phyloP scores from a whole-genome alignment of 2,113 vertebrate species.

The Percopsis transmontana region DNA sequence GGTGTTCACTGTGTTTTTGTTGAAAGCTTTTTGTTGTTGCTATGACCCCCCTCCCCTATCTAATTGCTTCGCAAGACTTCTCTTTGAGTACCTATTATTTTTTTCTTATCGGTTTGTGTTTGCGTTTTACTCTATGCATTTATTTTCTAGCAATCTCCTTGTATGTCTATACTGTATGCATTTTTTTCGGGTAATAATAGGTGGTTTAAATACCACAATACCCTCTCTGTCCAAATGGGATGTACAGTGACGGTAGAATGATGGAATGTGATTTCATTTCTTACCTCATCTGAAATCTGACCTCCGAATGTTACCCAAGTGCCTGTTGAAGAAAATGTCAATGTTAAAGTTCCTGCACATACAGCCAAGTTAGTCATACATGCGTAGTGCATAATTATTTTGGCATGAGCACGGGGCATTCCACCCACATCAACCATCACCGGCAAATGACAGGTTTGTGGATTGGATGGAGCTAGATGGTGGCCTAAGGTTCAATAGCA shows the following conservation, averaged over 20 bases:
- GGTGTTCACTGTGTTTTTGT: neutral
- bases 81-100: conserved; percentile 32
- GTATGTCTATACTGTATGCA: too few species aligned
- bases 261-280: conserved; percentile 45
- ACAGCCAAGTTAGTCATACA: neutral
- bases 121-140: neutral
- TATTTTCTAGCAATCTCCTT: too few species aligned
- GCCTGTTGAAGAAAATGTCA: conserved; percentile 77
- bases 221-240: conserved; percentile 2
- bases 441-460: conserved; percentile 46
- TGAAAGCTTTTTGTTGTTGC: conserved; percentile 9
- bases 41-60: neutral
- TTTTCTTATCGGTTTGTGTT: conserved; percentile 1
- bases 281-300: conserved; percentile 97
- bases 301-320: conserved; percentile 99
- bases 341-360: neutral
- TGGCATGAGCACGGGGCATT: conserved; percentile 17
- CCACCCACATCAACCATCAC: conserved; percentile 16
- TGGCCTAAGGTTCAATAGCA: neutral
- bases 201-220: conserved; percentile 8
- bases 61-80: too few species aligned
- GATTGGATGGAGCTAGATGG: conserved; percentile 7
- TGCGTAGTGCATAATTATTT: conserved; percentile 40
- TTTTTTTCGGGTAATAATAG: conserved; percentile 2
- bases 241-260: neutral